Evolutionary conservation across 2,888 invertebrate genomes (phyloP).

Genomic region (Rhimphoctona megacephalus): DNA sequence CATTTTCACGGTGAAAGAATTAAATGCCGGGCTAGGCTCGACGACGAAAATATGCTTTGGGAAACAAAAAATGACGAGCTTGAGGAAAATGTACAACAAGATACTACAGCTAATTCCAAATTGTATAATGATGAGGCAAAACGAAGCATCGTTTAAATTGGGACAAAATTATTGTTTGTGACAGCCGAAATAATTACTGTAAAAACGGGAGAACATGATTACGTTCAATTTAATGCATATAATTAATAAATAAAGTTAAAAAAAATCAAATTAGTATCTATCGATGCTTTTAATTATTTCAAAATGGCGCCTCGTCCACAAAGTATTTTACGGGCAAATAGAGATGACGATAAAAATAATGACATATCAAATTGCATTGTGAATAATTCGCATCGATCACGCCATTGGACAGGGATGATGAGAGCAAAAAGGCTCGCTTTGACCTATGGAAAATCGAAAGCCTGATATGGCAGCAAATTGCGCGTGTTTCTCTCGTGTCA

Average conservation of each 20-base stretch:
- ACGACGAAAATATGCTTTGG: conserved; percentile 39
- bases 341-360: background rate
- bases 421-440: conserved; percentile 48
- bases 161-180: background rate
- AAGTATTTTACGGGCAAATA: background rate
- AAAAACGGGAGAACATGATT: background rate
- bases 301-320: background rate
- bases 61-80: conserved; percentile 31
- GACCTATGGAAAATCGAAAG: conserved; percentile 68
- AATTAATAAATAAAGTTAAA: background rate
- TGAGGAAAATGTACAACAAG: conserved; percentile 28
- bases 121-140: background rate
- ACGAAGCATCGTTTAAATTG: background rate
- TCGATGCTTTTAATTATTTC: background rate
- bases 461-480: conserved; percentile 35
- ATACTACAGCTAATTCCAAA: background rate
- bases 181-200: background rate
- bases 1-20: conserved; percentile 73
- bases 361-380: conserved; percentile 23
- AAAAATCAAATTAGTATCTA: background rate
- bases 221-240: background rate
- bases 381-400: conserved; percentile 60
- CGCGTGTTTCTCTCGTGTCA: conserved; percentile 54
- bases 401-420: conserved; percentile 46
- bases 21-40: conserved; percentile 61